Percentiles rank a stretch among this genome's conserved stretches.
Evolutionary conservation across 2,113 vertebrate genomes (phyloP).

Genomic region (Psephotus haematonotus): DNA sequence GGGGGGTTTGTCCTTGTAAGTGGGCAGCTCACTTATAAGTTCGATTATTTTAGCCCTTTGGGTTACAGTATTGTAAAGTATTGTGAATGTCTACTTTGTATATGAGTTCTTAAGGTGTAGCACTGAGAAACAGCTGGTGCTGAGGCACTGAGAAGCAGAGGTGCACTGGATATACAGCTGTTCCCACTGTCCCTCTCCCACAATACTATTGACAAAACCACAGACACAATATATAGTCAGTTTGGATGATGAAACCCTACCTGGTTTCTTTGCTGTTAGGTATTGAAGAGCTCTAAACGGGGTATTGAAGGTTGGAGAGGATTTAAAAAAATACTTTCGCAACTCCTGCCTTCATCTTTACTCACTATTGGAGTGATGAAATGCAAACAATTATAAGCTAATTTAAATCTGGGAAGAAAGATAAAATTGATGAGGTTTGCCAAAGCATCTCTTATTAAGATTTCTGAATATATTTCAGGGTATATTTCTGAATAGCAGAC

Average conservation of each 20-base stretch:
- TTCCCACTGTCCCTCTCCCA: not conserved
- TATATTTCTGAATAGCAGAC: not conserved
- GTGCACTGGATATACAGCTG: not conserved
- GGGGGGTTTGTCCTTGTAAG: not conserved
- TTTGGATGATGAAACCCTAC: not conserved
- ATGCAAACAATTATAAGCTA: not conserved
- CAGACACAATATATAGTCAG: not conserved
- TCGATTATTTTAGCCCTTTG: not conserved
- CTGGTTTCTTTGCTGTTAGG: not conserved
- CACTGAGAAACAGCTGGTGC: not conserved
- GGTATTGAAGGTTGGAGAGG: not conserved
- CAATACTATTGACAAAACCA: not conserved
- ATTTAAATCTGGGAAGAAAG: not conserved
- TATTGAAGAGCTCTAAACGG: not conserved
- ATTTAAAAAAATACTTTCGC: not conserved
- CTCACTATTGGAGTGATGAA: not conserved
- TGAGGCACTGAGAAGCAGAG: too few species aligned
- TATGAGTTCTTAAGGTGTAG: not conserved
- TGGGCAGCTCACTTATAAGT: not conserved
- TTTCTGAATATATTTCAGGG: too few species aligned
- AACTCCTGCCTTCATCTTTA: not conserved
- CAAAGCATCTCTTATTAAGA: not conserved
- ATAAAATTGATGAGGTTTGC: not conserved
- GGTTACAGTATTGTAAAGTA: not conserved
- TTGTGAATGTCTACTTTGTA: not conserved